Percentiles rank a stretch among this genome's conserved stretches.
These are phyloP conservation scores for Drosophila borealis DNA, from an alignment of 2,888 invertebrate genomes.

Conservation along the genomic window DNA sequence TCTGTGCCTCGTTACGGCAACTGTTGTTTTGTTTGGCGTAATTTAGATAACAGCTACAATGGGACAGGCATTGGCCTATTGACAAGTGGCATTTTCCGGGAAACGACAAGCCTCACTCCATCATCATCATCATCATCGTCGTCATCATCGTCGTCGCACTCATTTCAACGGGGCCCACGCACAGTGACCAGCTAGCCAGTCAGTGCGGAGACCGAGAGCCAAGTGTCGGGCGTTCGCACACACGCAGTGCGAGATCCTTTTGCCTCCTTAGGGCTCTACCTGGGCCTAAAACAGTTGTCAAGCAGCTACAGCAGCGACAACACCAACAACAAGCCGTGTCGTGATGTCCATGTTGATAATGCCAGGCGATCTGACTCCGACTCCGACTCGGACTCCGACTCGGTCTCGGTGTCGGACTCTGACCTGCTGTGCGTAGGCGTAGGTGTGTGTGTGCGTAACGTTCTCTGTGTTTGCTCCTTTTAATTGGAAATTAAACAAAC, in stretches of 20 bases:
- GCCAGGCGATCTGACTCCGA: constrained; percentile 48
- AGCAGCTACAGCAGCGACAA: constrained; percentile 31
- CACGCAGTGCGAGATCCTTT: constrained; percentile 64
- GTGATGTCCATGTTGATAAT: constrained; percentile 79
- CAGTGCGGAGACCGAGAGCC: constrained; percentile 33
- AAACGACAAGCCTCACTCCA: constrained; percentile 63
- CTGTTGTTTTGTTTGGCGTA: constrained; percentile 80
- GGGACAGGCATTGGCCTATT: constrained; percentile 64
- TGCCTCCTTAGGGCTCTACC: constrained; percentile 37
- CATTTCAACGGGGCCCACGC: constrained; percentile 63
- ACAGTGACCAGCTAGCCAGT: constrained; percentile 37
- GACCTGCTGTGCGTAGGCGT: constrained; percentile 78
- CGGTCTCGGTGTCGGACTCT: constrained; percentile 37
- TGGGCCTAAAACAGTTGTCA: constrained; percentile 74
- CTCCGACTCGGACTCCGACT: constrained; percentile 42
- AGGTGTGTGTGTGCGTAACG: constrained; percentile 26
- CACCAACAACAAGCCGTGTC: constrained; percentile 67
- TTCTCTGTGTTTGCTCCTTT: constrained; percentile 71
- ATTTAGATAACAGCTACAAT: constrained; percentile 79
- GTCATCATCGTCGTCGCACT: constrained; percentile 54
- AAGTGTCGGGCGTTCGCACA: constrained; percentile 64
- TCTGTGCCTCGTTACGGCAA: constrained; percentile 67
- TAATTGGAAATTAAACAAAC: constrained; percentile 81
- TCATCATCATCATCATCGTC: constrained; percentile 32
- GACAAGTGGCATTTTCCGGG: constrained; percentile 82